Base-by-base conservation (phyloP, 2,888 invertebrate genomes). In the Ophion slaviceki region DNA sequence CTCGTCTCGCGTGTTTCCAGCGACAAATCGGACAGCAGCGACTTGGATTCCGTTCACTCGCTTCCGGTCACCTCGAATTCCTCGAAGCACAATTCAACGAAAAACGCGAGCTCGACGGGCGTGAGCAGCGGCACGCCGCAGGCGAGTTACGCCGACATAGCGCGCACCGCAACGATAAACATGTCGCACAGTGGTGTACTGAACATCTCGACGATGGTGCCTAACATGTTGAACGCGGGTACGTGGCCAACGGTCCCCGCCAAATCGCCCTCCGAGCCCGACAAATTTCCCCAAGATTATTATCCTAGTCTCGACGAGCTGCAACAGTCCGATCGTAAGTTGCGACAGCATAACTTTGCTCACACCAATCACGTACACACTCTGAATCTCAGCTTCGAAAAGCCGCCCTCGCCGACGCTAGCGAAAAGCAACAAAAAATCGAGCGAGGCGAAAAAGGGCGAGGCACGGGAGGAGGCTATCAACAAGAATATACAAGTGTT, bases 41-140 rank as follows among this genome's bases (percentile, higher is more conserved):
- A 97, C 94, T 95, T 96, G 91, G 98, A 98, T 92, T 97, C 97
- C 20, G 97, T 97, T 88, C 97, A 97, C 94, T 98, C 98, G 89
- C 95, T 97, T 91, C 97, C 97, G 40, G 96, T 97, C 32, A 94
- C 94, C 45, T 94, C 94, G 28, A 95, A 94, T 45, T 93, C 94
- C 7, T 93, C 94, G n/a, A 93, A 94, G 87, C 92, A 93, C 88
- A 90, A 91, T 89, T 88, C 91, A 64, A 92, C 91, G 7, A 93
- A 93, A 88, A 91, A 90, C 71, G 87, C 94, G 89, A 87, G 91
- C 88, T 90, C 94, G 88, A 90, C 94, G 90, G 89, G 95, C 91
- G 93, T 57, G 11, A 68, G 93, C 81, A 93, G 62, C 28, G 76
- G 93, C 80, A 93, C 95, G 61, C 95, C 95, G 17, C 95, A 95